Conservation (phyloP, 2,113 vertebrate genomes). For the Onychorhynchus coronatus region DNA sequence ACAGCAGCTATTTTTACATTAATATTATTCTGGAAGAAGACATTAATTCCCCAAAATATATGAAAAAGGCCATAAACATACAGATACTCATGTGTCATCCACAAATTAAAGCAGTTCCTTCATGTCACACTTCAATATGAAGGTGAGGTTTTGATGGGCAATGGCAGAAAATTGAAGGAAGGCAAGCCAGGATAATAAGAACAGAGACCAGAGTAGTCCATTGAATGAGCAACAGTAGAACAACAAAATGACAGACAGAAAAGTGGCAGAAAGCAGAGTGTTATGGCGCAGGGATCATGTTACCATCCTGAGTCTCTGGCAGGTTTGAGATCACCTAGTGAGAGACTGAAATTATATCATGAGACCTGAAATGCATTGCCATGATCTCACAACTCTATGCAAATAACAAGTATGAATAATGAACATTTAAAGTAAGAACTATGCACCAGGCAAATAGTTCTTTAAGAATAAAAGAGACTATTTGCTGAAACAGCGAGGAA, state of each 20-base stretch:
- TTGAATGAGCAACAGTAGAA: neutral
- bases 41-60: neutral
- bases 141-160: neutral
- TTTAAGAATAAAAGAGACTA: neutral
- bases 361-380: neutral
- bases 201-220: neutral
- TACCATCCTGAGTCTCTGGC: neutral
- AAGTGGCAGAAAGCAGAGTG: neutral
- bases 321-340: neutral
- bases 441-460: neutral
- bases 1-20: neutral
- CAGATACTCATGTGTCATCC: neutral
- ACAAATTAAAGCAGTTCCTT: neutral
- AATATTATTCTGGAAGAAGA: neutral
- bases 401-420: neutral
- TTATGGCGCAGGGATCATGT: neutral
- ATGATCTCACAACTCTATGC: neutral
- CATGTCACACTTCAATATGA: neutral
- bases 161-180: neutral
- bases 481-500: neutral
- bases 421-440: neutral
- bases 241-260: neutral
- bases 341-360: neutral
- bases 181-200: neutral
- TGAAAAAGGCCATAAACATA: neutral